Conservation (phyloP, 35 echinoderm and acorn worm genomes). For the Ptychodera flava region DNA sequence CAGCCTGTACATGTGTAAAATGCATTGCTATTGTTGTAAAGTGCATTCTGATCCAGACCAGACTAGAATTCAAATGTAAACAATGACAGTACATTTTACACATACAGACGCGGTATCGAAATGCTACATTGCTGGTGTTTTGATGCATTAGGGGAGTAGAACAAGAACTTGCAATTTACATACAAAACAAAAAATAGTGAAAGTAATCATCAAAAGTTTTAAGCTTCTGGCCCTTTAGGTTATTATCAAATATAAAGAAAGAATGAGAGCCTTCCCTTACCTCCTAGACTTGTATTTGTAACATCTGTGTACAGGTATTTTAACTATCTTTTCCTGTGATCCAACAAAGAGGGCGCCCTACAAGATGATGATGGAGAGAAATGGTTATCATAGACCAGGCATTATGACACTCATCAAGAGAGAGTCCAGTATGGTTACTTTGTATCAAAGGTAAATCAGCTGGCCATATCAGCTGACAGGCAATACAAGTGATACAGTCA, state of each 20-base stretch:
- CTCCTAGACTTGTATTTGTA: conserved; percentile 30
- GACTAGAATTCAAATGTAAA: too few species aligned
- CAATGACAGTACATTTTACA: too few species aligned
- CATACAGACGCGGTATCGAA: too few species aligned
- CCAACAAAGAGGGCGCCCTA: conserved; percentile 84
- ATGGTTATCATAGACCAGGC: neutral
- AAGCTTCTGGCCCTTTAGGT: too few species aligned
- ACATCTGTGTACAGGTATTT: conserved; percentile 72
- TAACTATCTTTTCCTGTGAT: conserved; percentile 59
- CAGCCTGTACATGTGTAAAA: too few species aligned
- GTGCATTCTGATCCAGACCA: too few species aligned
- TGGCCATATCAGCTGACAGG: neutral
- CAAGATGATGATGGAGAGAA: conserved; percentile 14
- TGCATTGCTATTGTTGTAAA: too few species aligned
- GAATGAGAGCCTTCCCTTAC: conserved; percentile 21
- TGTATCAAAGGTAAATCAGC: neutral
- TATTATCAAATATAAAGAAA: neutral
- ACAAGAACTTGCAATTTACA: too few species aligned
- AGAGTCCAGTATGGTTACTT: neutral
- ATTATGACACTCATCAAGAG: neutral
- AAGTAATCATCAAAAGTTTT: too few species aligned
- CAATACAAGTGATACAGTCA: neutral
- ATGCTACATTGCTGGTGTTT: too few species aligned
- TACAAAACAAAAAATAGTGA: too few species aligned
- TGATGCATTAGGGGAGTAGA: too few species aligned